phyloP scores from a whole-genome alignment of 2,888 invertebrate genomes.

The Graphium colonna region DNA sequence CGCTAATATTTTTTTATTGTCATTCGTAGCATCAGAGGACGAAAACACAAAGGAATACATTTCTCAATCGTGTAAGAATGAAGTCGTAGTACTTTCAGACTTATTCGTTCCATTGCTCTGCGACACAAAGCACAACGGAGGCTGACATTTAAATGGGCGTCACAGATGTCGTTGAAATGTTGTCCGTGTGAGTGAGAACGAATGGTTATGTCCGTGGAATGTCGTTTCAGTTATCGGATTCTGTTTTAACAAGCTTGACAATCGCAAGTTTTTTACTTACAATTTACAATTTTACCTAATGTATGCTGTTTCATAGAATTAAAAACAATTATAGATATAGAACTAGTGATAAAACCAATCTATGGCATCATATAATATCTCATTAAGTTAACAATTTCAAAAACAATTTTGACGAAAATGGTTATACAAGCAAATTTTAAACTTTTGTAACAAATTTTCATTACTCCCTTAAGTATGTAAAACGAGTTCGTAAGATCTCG shows the following conservation, averaged over 20 bases:
- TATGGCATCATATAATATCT: neutral
- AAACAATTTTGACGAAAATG: too few relatives aligned
- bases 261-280: too few relatives aligned
- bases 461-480: too few relatives aligned
- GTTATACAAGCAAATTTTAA: too few relatives aligned
- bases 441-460: too few relatives aligned
- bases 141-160: slow-evolving; percentile 22
- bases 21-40: neutral
- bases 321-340: too few relatives aligned
- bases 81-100: slow-evolving; percentile 8
- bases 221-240: slow-evolving; percentile 8
- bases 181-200: slow-evolving; percentile 15
- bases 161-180: slow-evolving; percentile 22
- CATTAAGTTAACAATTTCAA: neutral
- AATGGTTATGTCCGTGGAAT: slow-evolving; percentile 14
- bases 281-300: too few relatives aligned
- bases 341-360: too few relatives aligned
- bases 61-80: slow-evolving; percentile 2
- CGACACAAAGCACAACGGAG: slow-evolving; percentile 19
- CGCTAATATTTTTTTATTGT: neutral
- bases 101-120: slow-evolving; percentile 10
- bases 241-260: too few relatives aligned
- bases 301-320: too few relatives aligned
- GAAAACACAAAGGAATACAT: neutral
- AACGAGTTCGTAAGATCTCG: too few relatives aligned